Conservation (phyloP, 2,113 vertebrate species). For the Caloenas nicobarica region DNA sequence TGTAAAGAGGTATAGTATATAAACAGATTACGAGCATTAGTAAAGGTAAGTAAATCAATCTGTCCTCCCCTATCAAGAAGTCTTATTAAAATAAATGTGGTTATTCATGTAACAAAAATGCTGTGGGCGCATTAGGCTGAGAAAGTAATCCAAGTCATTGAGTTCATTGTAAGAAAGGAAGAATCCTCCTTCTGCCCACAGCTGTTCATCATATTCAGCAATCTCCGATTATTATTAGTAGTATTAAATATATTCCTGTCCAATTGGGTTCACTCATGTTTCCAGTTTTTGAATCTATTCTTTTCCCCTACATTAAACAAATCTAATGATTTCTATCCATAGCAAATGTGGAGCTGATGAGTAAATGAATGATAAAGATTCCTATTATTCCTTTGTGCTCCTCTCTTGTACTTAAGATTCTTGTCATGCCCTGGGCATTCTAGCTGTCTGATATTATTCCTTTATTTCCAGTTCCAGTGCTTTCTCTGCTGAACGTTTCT, state of each 20-base stretch:
- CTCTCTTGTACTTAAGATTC: constrained; percentile 55
- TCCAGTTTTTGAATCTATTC: constrained; percentile 18
- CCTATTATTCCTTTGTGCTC: constrained; percentile 31
- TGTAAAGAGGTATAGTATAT: neutral
- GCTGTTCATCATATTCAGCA: constrained; percentile 26
- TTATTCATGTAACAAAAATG: constrained; percentile 49
- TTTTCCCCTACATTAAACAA: constrained; percentile 45
- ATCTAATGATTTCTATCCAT: constrained; percentile 54
- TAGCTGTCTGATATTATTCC: constrained; percentile 30
- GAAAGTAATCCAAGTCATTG: constrained; percentile 31
- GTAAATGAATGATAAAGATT: constrained; percentile 49
- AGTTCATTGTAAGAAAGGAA: constrained; percentile 34
- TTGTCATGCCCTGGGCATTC: constrained; percentile 24
- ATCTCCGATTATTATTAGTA: constrained; percentile 38
- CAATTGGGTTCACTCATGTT: constrained; percentile 28
- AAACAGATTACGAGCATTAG: constrained; percentile 36
- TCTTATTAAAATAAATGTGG: constrained; percentile 66
- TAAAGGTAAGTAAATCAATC: constrained; percentile 29
- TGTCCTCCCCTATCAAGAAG: constrained; percentile 24
- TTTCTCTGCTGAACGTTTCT: constrained; percentile 25
- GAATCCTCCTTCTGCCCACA: constrained; percentile 26
- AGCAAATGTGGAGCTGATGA: constrained; percentile 26
- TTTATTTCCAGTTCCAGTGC: constrained; percentile 44
- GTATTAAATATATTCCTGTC: constrained; percentile 54
- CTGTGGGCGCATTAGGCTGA: neutral